Percentiles rank a stretch among this genome's conserved stretches.
phyloP scores from a whole-genome alignment of 1,140 invertebrate genomes.

The Paralvinella palmiformis region DNA sequence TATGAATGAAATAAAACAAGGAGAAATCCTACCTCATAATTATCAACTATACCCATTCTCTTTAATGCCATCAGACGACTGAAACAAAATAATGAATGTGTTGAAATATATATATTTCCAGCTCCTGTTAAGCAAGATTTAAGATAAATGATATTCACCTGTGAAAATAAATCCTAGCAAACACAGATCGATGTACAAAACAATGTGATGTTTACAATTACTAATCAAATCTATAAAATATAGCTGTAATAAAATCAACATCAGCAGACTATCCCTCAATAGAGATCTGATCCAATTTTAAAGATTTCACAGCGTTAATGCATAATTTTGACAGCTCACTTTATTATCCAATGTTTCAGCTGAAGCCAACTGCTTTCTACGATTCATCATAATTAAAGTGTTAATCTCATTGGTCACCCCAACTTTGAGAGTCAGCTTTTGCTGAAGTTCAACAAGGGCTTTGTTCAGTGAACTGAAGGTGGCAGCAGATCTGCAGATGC shows the following conservation, averaged over 20 bases:
- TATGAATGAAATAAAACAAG: not conserved
- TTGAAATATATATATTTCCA: not conserved
- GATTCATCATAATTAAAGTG: too few relatives aligned
- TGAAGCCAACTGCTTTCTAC: too few relatives aligned
- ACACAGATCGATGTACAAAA: not conserved
- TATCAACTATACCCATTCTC: slow-evolving; percentile 97
- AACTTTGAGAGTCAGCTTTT: too few relatives aligned
- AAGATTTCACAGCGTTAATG: too few relatives aligned
- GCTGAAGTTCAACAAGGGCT: too few relatives aligned
- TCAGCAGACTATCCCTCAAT: too few relatives aligned
- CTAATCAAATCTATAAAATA: not conserved
- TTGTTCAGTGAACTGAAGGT: too few relatives aligned
- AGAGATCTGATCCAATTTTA: too few relatives aligned
- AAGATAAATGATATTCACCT: slow-evolving; percentile 9
- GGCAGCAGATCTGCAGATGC: too few relatives aligned
- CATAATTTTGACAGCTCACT: too few relatives aligned
- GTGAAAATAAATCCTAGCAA: slow-evolving; percentile 12
- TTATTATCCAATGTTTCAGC: too few relatives aligned
- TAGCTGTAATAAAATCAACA: not conserved
- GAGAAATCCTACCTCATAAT: slow-evolving; percentile 70
- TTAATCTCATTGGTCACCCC: too few relatives aligned
- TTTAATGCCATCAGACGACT: slow-evolving; percentile 98
- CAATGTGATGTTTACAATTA: slow-evolving; percentile 7
- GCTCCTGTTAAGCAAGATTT: not conserved
- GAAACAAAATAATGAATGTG: slow-evolving; percentile 27